phyloP scores from a whole-genome alignment of 2,113 vertebrate genomes.

The Clupea harengus region DNA sequence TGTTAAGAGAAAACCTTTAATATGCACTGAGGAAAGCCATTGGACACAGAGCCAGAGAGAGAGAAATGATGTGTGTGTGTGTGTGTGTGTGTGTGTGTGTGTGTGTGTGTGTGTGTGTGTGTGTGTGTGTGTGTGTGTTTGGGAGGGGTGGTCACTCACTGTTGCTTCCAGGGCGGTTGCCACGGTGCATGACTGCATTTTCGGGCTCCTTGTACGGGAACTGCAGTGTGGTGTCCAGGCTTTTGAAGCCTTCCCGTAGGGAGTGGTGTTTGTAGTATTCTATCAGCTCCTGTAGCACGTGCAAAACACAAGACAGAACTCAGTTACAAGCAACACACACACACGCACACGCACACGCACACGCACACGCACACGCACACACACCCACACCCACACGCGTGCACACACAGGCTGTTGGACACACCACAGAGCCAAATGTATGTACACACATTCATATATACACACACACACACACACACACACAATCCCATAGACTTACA shows the following conservation, averaged over 20 bases:
- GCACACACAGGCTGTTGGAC: background rate
- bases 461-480: background rate
- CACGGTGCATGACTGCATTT: conserved; percentile 71
- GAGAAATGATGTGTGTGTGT: background rate
- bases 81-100: background rate
- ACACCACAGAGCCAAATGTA: background rate
- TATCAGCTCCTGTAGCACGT: conserved; percentile 81
- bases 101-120: background rate
- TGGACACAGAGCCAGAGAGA: background rate
- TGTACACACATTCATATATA: background rate
- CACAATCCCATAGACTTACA: background rate
- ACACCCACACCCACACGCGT: conserved; percentile 32
- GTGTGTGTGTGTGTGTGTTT: background rate
- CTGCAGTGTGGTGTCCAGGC: conserved; percentile 90
- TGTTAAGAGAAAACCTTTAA: background rate
- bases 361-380: background rate
- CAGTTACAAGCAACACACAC: conserved; percentile 24
- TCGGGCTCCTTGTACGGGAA: conserved; percentile 88
- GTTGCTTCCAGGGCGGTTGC: conserved; percentile 73
- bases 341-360: conserved; percentile 30
- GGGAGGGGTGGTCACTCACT: conserved; percentile 74
- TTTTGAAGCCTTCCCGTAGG: conserved; percentile 92
- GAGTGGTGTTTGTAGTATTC: conserved; percentile 96
- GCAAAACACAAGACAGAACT: conserved; percentile 22
- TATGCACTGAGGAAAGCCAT: background rate